Evolutionary conservation across 2,113 vertebrate genomes (phyloP).

Genomic region (Lagopus muta): DNA sequence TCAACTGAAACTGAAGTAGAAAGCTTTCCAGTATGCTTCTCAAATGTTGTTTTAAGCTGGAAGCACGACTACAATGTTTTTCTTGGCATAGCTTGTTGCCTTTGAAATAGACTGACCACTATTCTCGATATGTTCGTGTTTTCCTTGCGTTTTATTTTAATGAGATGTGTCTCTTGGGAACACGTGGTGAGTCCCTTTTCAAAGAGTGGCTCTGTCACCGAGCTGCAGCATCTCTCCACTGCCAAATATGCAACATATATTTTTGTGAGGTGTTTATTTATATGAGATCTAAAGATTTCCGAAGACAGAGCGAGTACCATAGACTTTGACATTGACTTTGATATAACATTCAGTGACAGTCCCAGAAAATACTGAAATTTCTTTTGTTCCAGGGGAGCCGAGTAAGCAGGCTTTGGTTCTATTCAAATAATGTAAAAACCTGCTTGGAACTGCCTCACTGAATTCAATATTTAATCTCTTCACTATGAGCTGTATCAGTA

Average conservation of each 20-base stretch:
- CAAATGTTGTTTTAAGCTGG: background rate
- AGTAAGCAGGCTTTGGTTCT: background rate
- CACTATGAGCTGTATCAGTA: background rate
- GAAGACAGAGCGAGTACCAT: background rate
- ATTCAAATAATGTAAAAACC: background rate
- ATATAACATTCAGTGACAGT: background rate
- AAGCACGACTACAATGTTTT: conserved; percentile 24
- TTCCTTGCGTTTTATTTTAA: conserved; percentile 29
- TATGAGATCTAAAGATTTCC: background rate
- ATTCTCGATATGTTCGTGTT: conserved; percentile 11
- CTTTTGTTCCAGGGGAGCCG: background rate
- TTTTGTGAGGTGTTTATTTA: conserved; percentile 15
- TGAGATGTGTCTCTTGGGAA: background rate
- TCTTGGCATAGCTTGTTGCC: conserved; percentile 16
- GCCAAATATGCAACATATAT: background rate
- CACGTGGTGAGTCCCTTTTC: background rate
- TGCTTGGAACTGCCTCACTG: background rate
- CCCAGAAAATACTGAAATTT: background rate
- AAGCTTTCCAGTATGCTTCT: conserved; percentile 2
- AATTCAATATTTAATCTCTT: background rate
- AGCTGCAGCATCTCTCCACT: background rate
- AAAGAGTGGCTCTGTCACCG: background rate
- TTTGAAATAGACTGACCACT: conserved; percentile 1
- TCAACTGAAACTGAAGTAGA: background rate
- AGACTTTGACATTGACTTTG: background rate